Evolutionary conservation across 1,140 invertebrate species (phyloP), one percentile per base, ranked within the genome.

Genomic region (Ridgeia piscesae): DNA sequence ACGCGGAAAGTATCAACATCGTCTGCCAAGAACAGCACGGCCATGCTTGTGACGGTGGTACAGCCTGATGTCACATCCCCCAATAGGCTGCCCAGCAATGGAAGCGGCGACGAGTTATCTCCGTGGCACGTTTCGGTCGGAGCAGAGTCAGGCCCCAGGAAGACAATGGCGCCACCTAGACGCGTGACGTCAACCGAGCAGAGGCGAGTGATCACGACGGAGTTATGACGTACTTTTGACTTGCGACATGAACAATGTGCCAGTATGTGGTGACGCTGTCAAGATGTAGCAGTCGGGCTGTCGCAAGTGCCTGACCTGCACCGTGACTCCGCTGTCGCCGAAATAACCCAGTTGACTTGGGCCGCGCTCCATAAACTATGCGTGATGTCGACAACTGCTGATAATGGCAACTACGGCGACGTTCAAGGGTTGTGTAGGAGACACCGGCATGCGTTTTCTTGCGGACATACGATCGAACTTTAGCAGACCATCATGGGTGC

Each of bases 61-160:
- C 89, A 92, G 91, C 91, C 91, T 91, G 27, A 33, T 93, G 91
- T 34, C 92, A 94, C 35, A 58, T 92, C 21, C 34, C 91, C 91
- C 35, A 35, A 21, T 34, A 91, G 35, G 34, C 34, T 90, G 34
- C 89, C 89, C 34, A 90, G 89, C 89, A 90, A 90, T 21, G 58
- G 58, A 90, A 90, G 34, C 89, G 89, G 42, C 88, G 34, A 77
- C 33, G 93, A 94, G 33, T 91, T 94, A 33, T 94, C 94, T 33
- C 94, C 94, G 0, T 94, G 94, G 94, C 93, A 94, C 34, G 93
- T 94, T 90, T 31, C 89, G 4, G 35, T 90, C 17, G 6, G 34
- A 31, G 0, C 58, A 21, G 89, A 91, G 11, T 35, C 48, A 34
- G 33, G 11, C 48, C 35, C 48, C 91, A 91, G 91, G 34, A 91